Conservation (phyloP, 92 coral and sea anemone species). For the Nematostella vectensis region DNA sequence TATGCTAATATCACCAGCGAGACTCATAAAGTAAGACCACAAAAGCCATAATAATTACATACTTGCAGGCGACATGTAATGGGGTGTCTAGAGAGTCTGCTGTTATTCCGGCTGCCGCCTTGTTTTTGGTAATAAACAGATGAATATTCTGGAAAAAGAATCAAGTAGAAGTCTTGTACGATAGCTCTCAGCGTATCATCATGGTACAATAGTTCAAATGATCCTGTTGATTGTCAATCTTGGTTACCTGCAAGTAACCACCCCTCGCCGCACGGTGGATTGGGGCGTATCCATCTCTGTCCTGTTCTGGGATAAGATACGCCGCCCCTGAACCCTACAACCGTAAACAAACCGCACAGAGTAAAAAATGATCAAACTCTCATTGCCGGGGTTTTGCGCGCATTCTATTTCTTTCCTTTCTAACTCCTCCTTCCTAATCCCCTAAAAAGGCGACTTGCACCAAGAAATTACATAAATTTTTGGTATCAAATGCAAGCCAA, state of each 20-base stretch:
- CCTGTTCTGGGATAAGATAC: slow-evolving; percentile 45
- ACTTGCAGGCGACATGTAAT: slow-evolving; percentile 59
- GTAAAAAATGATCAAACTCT: no score
- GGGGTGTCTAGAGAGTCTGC: slow-evolving; percentile 54
- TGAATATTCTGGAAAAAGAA: slow-evolving; percentile 35
- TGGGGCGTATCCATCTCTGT: slow-evolving; percentile 57
- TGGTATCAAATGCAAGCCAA: no score
- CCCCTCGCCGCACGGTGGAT: slow-evolving; percentile 54
- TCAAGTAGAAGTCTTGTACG: not conserved
- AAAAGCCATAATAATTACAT: no score
- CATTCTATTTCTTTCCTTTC: no score
- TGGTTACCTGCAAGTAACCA: slow-evolving; percentile 50
- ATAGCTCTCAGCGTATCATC: no score
- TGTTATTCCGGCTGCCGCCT: slow-evolving; percentile 49
- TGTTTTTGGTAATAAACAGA: slow-evolving; percentile 46
- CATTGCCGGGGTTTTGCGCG: no score
- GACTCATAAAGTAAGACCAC: no score
- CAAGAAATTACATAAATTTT: no score
- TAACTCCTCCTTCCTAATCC: no score
- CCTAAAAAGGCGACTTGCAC: no score
- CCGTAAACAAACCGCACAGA: not conserved
- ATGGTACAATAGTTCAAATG: no score
- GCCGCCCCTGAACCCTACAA: slow-evolving; percentile 30
- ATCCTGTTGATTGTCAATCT: no score
- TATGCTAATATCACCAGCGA: not conserved